Conservation (phyloP, 2,797 vertebrate genomes). For the Scyliorhinus canicula region DNA sequence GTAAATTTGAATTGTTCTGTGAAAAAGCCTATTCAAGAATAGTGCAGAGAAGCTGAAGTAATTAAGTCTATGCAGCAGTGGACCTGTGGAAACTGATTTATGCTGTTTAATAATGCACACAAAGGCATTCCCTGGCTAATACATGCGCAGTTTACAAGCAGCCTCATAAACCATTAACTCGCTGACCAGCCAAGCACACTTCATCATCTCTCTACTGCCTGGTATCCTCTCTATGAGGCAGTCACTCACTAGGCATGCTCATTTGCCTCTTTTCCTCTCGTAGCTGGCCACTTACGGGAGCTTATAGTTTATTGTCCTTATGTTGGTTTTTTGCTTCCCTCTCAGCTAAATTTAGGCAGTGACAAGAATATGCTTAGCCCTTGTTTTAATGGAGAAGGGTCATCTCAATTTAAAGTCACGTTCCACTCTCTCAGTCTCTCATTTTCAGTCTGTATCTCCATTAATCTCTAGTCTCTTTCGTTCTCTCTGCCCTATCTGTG, state of each 20-base stretch:
- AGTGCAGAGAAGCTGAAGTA: conserved; percentile 44
- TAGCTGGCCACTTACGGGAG: not conserved
- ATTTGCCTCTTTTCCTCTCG: not conserved
- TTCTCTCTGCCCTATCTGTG: not conserved
- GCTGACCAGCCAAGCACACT: conserved; percentile 57
- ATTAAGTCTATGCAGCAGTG: conserved; percentile 55
- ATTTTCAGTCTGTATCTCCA: not conserved
- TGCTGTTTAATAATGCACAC: conserved; percentile 61
- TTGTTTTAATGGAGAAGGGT: not conserved
- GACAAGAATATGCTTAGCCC: not conserved
- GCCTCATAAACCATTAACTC: conserved; percentile 58
- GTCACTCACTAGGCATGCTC: not conserved
- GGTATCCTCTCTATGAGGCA: conserved; percentile 41
- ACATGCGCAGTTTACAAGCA: conserved; percentile 54
- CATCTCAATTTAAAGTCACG: conserved; percentile 12
- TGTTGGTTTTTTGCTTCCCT: conserved; percentile 10
- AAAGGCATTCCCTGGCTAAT: conserved; percentile 54
- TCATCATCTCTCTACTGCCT: conserved; percentile 52
- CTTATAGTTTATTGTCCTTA: not conserved
- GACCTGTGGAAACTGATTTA: conserved; percentile 59
- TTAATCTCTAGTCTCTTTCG: conserved; percentile 12
- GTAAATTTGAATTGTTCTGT: conserved; percentile 32
- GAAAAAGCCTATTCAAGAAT: conserved; percentile 31
- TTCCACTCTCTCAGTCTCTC: not conserved
- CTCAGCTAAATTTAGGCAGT: not conserved